phyloP scores from a whole-genome alignment of 2,797 vertebrate genomes.

The Liasis olivaceus region DNA sequence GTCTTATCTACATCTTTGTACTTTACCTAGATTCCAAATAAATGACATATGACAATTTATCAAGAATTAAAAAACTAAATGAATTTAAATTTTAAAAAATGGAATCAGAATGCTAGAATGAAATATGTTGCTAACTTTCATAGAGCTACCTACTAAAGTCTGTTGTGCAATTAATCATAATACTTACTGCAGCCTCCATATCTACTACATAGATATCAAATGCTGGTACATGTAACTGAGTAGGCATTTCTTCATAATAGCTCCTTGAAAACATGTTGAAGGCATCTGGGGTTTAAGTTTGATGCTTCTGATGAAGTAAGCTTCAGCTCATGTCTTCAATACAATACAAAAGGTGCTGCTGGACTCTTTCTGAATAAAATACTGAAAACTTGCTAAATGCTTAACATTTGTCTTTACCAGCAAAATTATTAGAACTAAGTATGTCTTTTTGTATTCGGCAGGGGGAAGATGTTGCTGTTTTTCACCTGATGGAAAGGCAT shows the following conservation, averaged over 20 bases:
- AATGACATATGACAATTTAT: slow-evolving; percentile 25
- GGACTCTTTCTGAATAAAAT: too few species aligned
- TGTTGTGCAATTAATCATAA: too few species aligned
- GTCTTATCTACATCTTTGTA: slow-evolving; percentile 28
- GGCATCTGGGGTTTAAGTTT: too few species aligned
- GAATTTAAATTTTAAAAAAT: not conserved
- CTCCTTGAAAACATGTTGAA: too few species aligned
- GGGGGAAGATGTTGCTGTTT: slow-evolving; percentile 97
- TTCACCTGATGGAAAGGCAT: slow-evolving; percentile 95
- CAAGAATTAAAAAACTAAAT: slow-evolving; percentile 22
- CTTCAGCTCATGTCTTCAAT: too few species aligned
- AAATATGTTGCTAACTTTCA: not conserved
- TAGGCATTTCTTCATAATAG: too few species aligned
- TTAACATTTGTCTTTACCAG: not conserved
- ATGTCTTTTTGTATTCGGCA: slow-evolving; percentile 59
- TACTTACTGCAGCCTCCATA: too few species aligned
- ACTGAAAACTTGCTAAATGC: too few species aligned
- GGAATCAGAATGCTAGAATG: not conserved
- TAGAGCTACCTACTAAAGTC: not conserved
- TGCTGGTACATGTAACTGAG: too few species aligned
- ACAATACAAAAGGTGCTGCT: too few species aligned
- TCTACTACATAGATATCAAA: too few species aligned
- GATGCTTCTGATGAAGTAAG: too few species aligned
- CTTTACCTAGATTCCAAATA: slow-evolving; percentile 28
- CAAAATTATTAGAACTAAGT: not conserved